Percentiles rank a stretch among this genome's conserved stretches.
Evolutionary conservation across 2,888 invertebrate species (phyloP).

Genomic region (Leptopilina myrica): DNA sequence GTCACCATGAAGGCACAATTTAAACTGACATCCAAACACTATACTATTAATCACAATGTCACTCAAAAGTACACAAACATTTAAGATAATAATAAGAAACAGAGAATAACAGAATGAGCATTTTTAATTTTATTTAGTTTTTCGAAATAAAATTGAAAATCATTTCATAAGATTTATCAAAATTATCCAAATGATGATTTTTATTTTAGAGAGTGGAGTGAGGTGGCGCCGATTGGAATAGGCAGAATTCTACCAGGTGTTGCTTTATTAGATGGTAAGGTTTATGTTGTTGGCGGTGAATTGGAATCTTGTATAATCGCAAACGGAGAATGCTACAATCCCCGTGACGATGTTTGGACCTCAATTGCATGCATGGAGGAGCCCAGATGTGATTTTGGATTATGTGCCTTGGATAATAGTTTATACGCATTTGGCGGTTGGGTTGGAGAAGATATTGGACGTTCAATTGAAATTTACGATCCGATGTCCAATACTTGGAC

Average conservation of each 20-base stretch:
- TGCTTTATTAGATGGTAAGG: constrained; percentile 88
- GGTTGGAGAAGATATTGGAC: constrained; percentile 94
- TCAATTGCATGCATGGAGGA: constrained; percentile 82
- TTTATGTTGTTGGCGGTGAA: constrained; percentile 95
- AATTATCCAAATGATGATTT: no score
- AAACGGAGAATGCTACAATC: constrained; percentile 91
- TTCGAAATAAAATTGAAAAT: no score
- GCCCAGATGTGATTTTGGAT: constrained; percentile 92
- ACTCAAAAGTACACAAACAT: no score
- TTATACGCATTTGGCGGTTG: constrained; percentile 95
- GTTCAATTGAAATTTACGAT: constrained; percentile 92
- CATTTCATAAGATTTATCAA: no score
- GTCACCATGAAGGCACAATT: no score
- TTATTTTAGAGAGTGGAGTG: constrained; percentile 85
- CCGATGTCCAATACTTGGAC: constrained; percentile 88
- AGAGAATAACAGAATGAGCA: no score
- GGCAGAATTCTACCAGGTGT: constrained; percentile 93
- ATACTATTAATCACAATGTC: no score
- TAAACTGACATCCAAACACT: no score
- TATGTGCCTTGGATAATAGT: constrained; percentile 89
- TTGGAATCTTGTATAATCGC: constrained; percentile 92
- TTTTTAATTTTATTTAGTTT: no score
- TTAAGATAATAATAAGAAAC: no score
- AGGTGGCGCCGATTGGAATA: constrained; percentile 88
- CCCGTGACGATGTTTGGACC: constrained; percentile 81